phyloP scores from a whole-genome alignment of 2,797 vertebrate genomes.

The Simalia tracyae region DNA sequence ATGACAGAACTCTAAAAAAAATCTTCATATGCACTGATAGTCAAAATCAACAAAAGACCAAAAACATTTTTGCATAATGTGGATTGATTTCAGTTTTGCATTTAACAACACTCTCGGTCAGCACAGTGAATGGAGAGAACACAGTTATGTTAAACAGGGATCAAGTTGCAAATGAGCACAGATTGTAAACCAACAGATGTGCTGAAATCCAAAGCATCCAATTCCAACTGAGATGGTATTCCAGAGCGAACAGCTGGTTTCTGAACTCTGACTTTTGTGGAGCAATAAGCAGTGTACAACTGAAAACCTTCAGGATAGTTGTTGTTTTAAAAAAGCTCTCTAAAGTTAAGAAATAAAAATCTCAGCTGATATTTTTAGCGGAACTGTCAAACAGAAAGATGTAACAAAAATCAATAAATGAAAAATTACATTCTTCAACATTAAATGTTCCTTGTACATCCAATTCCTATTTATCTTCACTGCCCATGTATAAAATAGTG shows the following conservation, averaged over 20 bases:
- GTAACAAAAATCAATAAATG: background rate
- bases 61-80: background rate
- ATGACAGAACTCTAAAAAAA: background rate
- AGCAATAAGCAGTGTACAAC: slow-evolving; percentile 2
- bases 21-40: background rate
- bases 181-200: slow-evolving; percentile 10
- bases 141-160: background rate
- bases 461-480: slow-evolving; percentile 56
- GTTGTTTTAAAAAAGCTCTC: background rate
- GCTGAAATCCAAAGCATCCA: background rate
- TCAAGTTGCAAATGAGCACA: slow-evolving; percentile 6
- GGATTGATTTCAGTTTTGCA: background rate
- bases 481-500: slow-evolving; percentile 38
- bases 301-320: background rate
- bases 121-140: background rate
- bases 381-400: background rate
- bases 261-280: slow-evolving; percentile 8
- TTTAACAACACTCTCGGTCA: background rate
- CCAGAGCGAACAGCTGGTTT: slow-evolving; percentile 29
- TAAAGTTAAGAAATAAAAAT: background rate
- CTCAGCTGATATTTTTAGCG: background rate
- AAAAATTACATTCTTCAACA: background rate
- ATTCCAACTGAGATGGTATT: slow-evolving; percentile 10
- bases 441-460: slow-evolving; percentile 25
- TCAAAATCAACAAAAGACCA: background rate